Evolutionary conservation across 2,113 vertebrate genomes (phyloP).

Genomic region (Aramus guarauna): DNA sequence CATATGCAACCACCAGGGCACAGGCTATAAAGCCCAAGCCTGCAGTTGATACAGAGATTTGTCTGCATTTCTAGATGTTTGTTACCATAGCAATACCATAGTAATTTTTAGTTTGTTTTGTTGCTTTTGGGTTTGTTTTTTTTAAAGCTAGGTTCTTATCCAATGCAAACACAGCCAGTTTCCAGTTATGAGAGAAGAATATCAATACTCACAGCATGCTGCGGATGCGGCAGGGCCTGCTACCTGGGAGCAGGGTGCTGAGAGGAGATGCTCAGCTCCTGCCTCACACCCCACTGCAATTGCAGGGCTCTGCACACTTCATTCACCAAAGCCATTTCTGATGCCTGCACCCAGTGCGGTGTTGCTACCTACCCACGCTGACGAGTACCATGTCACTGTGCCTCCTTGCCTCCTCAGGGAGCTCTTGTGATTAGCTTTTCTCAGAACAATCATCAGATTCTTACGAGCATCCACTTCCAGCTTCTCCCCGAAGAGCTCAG

Average conservation of each 20-base stretch:
- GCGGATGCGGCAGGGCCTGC: not conserved
- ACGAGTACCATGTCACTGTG: not conserved
- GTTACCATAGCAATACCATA: slow-evolving; percentile 53
- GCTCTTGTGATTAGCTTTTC: not conserved
- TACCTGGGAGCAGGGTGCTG: not conserved
- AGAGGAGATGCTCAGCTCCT: not conserved
- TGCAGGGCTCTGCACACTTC: not conserved
- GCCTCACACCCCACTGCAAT: not conserved
- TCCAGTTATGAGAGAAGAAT: not conserved
- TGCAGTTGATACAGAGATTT: not conserved
- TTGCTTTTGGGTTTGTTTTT: not conserved
- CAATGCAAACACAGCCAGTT: not conserved
- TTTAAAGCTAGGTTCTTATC: not conserved
- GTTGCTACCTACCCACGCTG: not conserved
- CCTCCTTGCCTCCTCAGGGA: not conserved
- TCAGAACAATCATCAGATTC: not conserved
- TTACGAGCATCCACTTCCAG: not conserved
- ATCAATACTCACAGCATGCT: not conserved
- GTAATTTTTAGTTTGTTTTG: not conserved
- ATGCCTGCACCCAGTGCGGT: not conserved
- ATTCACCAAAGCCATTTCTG: not conserved
- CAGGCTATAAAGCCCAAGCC: not conserved
- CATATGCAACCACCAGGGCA: not conserved
- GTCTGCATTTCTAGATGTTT: not conserved
- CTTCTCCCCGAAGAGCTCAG: not conserved